Conservation (phyloP, 2,797 vertebrate genomes). For the Tragelaphus eurycerus region DNA sequence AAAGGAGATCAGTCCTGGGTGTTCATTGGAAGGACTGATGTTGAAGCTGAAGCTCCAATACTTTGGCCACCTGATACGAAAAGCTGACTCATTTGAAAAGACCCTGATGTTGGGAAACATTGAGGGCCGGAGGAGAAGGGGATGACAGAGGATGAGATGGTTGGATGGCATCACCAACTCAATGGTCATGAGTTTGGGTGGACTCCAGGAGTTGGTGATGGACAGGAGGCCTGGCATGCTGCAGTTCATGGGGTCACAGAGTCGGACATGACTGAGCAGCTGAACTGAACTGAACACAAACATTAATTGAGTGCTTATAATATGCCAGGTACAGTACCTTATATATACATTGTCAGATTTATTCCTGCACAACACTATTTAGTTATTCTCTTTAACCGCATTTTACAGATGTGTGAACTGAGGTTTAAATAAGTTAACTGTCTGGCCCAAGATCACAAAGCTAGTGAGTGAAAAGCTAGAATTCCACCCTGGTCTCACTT, state of each 20-base stretch:
- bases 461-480: neutral
- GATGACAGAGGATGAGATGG: neutral
- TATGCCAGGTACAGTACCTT: neutral
- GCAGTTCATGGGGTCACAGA: neutral
- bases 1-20: neutral
- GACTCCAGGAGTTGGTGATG: neutral
- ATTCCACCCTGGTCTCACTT: neutral
- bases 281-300: neutral
- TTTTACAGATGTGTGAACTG: neutral
- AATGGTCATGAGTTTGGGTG: neutral
- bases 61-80: neutral
- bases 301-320: neutral
- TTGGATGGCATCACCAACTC: neutral
- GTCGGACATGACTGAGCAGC: accelerated
- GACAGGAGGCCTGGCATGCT: neutral
- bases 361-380: neutral
- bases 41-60: neutral
- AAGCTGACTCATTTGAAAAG: neutral
- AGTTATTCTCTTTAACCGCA: neutral
- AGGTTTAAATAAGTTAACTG: neutral
- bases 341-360: neutral
- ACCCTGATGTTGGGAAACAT: neutral
- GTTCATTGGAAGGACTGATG: neutral
- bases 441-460: neutral
- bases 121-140: neutral